Evolutionary conservation across 2,113 vertebrate species (phyloP), one percentile per base, ranked within the genome.

Genomic region (Lagopus muta): DNA sequence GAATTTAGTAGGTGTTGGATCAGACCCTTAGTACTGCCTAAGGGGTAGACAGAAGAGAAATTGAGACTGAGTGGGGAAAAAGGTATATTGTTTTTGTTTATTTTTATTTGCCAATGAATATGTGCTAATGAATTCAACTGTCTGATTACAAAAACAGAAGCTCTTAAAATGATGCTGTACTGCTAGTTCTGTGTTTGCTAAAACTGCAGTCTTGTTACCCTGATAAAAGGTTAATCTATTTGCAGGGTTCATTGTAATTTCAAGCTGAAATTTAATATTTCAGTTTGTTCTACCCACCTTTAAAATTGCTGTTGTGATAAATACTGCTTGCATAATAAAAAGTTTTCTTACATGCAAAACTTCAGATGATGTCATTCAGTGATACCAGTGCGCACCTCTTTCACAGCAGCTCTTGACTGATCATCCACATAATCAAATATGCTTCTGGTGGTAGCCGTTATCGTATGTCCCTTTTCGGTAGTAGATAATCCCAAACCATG

Each of bases 51-150:
- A 82, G 67, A 82, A 25, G 27, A 91, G 78, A 89, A 94, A 82
- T 38, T 60, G 64, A 89, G 48, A 82, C 13, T 87, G 76, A 96
- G 54, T 2, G 11, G n/a, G 21, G 36, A 58, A 54, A 69, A 85
- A 79, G 28, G 25, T 66, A 32, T 25, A 45, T 79, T 93, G 48
- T 70, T 45, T 85, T 69, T 86, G 66, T 67, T 96, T 95, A 84
- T 88, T 95, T 93, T 82, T 91, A 87, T 85, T 82, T 92, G 45
- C 32, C 60, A 77, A 18, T 70, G 66, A 84, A 76, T 73, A 88
- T 75, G 19, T 85, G 19, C 19, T 74, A 89, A 91, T 85, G 75
- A 92, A 77, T 89, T 82, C 79, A 77, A 88, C 64, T 84, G 12
- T 24, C 30, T 70, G 38, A 40, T 82, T 88, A 73, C 10, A 12